These are phyloP conservation scores for Ligdia adustata DNA, from an alignment of 2,888 invertebrate genomes.

Conservation along the genomic window DNA sequence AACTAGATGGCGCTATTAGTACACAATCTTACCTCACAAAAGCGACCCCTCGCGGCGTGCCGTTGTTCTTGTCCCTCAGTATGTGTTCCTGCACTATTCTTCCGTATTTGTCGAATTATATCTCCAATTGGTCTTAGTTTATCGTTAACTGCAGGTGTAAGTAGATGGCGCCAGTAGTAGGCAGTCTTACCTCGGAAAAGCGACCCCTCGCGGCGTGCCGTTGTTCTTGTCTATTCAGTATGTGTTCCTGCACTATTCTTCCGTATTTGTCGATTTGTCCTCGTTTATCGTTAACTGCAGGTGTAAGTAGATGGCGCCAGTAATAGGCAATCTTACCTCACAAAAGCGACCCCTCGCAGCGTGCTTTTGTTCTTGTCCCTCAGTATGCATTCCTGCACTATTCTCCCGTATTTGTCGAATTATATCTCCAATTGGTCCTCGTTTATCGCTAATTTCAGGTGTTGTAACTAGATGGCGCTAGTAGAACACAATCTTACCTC, in stretches of 20 bases:
- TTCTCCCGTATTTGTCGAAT: conserved; percentile 55
- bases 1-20: too few relatives aligned
- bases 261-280: conserved; percentile 66
- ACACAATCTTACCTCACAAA: conserved; percentile 88
- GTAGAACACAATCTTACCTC: conserved; percentile 81
- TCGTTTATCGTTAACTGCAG: conserved; percentile 90
- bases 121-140: conserved; percentile 88
- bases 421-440: conserved; percentile 90
- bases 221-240: not conserved
- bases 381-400: not conserved
- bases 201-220: not conserved
- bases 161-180: not conserved
- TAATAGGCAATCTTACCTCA: too few relatives aligned
- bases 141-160: conserved; percentile 85
- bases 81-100: conserved; percentile 96
- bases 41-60: conserved; percentile 94
- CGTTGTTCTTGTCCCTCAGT: conserved; percentile 94
- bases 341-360: not conserved
- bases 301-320: too few relatives aligned
- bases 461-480: not conserved
- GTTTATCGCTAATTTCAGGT: conserved; percentile 89
- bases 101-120: conserved; percentile 92
- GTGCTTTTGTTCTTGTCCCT: not conserved
- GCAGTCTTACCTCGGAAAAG: not conserved
- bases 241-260: not conserved